These are phyloP conservation scores for Propithecus coquereli DNA, from an alignment of 2,113 vertebrate species.

Conservation along the genomic window DNA sequence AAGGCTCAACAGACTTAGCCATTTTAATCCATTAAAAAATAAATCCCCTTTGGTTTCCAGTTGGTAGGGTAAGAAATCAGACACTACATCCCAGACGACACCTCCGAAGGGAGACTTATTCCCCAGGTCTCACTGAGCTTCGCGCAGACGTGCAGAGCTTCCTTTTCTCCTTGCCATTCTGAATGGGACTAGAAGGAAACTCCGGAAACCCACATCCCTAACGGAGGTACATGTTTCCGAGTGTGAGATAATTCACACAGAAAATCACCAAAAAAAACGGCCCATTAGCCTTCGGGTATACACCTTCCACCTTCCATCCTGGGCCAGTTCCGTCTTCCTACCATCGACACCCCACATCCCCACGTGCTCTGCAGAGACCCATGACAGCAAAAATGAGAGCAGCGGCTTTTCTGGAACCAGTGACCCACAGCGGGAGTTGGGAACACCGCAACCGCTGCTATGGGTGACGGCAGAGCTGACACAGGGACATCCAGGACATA, in stretches of 20 bases:
- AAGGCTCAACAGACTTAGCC: neutral
- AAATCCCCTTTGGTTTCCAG: neutral
- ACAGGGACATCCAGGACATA: accelerated
- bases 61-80: neutral
- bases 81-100: neutral
- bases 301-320: neutral
- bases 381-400: neutral
- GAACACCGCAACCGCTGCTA: accelerated
- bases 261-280: neutral
- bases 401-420: neutral
- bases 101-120: neutral
- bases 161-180: neutral
- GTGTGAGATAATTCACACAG: neutral
- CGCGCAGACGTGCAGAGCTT: neutral
- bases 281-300: accelerated
- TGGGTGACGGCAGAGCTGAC: accelerated
- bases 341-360: neutral
- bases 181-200: neutral
- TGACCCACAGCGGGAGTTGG: accelerated
- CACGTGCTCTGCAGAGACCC: neutral
- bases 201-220: neutral
- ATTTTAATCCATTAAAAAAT: neutral
- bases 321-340: neutral
- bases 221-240: neutral
- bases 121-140: neutral